Evolutionary conservation across 2,113 vertebrate genomes (phyloP).

Genomic region (Herpetotheres cachinnans): DNA sequence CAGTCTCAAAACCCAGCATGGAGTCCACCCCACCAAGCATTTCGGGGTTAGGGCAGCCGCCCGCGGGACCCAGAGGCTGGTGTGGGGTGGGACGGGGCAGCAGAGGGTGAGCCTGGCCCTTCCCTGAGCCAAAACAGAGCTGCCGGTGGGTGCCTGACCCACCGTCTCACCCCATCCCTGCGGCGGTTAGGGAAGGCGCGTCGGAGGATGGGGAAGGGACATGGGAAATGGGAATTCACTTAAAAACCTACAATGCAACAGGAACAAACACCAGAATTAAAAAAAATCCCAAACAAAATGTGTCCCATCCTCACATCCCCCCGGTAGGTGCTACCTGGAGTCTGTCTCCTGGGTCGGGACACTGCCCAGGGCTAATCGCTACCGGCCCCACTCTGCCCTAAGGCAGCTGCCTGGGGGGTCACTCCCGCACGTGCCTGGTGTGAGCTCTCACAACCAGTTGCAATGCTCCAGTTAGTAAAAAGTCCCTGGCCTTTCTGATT

Average conservation of each 20-base stretch:
- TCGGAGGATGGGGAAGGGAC: not conserved
- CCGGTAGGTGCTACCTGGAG: not conserved
- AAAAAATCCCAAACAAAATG: not conserved
- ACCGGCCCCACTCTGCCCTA: not conserved
- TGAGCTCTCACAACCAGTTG: not conserved
- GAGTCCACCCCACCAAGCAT: not conserved
- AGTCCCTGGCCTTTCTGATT: not conserved
- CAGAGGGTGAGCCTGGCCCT: not conserved
- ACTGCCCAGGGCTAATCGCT: not conserved
- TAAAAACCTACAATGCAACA: not conserved
- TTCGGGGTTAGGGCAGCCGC: not conserved
- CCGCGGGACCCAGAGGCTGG: not conserved
- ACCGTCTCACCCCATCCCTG: rapidly evolving
- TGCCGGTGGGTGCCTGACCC: rapidly evolving
- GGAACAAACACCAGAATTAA: not conserved
- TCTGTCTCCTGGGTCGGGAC: not conserved
- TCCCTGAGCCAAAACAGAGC: not conserved
- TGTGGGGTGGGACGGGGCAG: not conserved
- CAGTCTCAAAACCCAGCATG: not conserved
- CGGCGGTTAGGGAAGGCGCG: not conserved
- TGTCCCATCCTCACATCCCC: rapidly evolving
- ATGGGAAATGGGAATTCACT: not conserved
- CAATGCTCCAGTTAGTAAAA: not conserved
- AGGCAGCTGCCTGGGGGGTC: not conserved
- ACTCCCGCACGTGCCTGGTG: rapidly evolving